A percentile compares a stretch with the other conserved stretches of the same genome.
Conservation (phyloP, 2,797 vertebrate genomes). For the Sarcophilus harrisii region DNA sequence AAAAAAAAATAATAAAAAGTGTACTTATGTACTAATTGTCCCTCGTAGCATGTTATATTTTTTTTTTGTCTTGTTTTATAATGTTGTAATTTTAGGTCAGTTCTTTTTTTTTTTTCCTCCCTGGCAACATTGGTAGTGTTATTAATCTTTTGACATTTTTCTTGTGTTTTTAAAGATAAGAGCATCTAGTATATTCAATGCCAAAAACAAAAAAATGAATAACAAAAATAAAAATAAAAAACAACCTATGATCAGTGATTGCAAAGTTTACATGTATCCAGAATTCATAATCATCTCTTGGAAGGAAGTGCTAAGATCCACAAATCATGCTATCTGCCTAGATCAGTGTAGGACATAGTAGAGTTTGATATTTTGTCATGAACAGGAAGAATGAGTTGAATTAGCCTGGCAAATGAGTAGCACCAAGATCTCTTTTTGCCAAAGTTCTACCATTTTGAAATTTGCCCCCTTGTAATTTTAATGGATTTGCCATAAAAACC, state of each 20-base stretch:
- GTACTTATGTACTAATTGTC: slow-evolving; percentile 93
- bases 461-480: slow-evolving; percentile 81
- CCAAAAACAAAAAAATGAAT: slow-evolving; percentile 84
- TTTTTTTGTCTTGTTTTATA: slow-evolving; percentile 86
- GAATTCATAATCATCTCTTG: slow-evolving; percentile 90
- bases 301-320: slow-evolving; percentile 90
- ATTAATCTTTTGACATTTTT: slow-evolving; percentile 93
- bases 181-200: slow-evolving; percentile 92
- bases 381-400: slow-evolving; percentile 90
- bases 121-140: slow-evolving; percentile 96
- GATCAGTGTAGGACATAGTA: slow-evolving; percentile 93
- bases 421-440: slow-evolving; percentile 91
- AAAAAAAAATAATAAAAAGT: slow-evolving; percentile 89
- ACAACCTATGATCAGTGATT: slow-evolving; percentile 87
- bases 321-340: slow-evolving; percentile 91
- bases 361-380: slow-evolving; percentile 91
- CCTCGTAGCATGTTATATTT: slow-evolving; percentile 95
- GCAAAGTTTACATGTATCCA: slow-evolving; percentile 94
- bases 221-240: not conserved
- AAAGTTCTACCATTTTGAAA: slow-evolving; percentile 90
- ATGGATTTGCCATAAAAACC: slow-evolving; percentile 87
- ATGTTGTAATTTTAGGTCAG: slow-evolving; percentile 93
- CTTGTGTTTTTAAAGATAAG: slow-evolving; percentile 90
- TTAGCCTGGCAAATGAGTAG: slow-evolving; percentile 92
- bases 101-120: slow-evolving; percentile 88